Evolutionary conservation across 2,113 vertebrate species (phyloP).

Genomic region (Leucopsar rothschildi): DNA sequence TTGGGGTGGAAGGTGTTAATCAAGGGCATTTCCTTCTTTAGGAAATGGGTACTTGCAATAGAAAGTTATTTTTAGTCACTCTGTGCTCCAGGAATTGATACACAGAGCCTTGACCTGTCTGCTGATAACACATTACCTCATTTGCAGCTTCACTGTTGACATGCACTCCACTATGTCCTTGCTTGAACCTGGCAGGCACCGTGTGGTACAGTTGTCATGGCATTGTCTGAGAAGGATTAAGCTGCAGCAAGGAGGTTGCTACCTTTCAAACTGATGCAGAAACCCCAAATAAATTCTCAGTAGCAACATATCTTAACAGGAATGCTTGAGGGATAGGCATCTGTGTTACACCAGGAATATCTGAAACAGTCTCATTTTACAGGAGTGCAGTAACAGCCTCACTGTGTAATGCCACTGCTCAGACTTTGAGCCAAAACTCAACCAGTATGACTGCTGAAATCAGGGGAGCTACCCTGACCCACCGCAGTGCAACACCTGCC

Average conservation of each 20-base stretch:
- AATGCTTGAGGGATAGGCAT: rapidly evolving
- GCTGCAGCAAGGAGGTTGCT: neutral
- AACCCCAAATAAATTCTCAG: neutral
- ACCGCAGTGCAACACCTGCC: neutral
- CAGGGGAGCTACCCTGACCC: neutral
- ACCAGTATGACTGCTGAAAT: neutral
- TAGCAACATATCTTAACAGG: neutral
- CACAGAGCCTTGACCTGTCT: conserved; percentile 72
- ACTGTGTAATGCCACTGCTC: neutral
- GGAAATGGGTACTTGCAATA: conserved; percentile 74
- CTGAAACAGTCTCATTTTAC: rapidly evolving
- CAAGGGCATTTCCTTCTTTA: conserved; percentile 30
- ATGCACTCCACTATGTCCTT: conserved; percentile 49
- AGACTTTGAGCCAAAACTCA: neutral
- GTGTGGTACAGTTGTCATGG: neutral
- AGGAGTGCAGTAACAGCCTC: neutral
- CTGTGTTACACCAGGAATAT: neutral
- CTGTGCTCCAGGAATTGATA: conserved; percentile 42
- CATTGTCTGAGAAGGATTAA: neutral
- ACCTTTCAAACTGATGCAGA: neutral
- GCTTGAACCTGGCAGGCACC: conserved; percentile 67
- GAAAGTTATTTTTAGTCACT: conserved; percentile 67
- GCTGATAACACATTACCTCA: conserved; percentile 72
- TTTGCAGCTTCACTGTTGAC: conserved; percentile 47
- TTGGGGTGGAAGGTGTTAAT: conserved; percentile 24